A percentile compares a stretch with the other conserved stretches of the same genome.
Conservation (phyloP, 2,797 vertebrate genomes). For the Lycodopsis pacificus region DNA sequence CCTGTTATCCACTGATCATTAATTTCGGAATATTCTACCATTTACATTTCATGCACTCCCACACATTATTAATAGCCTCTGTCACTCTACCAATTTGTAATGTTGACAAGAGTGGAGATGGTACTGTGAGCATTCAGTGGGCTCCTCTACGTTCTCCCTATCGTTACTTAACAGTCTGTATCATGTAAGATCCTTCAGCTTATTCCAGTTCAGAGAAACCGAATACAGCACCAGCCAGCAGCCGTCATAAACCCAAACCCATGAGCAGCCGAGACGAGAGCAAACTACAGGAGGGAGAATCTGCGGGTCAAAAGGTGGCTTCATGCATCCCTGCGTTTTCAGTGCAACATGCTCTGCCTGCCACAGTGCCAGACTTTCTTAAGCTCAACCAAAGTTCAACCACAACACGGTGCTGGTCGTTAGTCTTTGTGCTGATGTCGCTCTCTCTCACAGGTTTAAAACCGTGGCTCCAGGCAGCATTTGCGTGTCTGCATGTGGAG, state of each 20-base stretch:
- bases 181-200: slow-evolving; percentile 4
- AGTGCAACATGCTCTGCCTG: slow-evolving; percentile 11
- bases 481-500: slow-evolving; percentile 26
- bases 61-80: not conserved
- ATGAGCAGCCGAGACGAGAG: slow-evolving; percentile 17
- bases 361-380: slow-evolving; percentile 3
- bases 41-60: not conserved
- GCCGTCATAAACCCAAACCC: slow-evolving; percentile 7
- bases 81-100: not conserved
- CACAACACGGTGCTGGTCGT: slow-evolving; percentile 5
- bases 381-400: slow-evolving; percentile 32
- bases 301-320: slow-evolving; percentile 35
- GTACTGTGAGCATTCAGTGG: not conserved
- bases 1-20: not conserved
- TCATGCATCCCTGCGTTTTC: slow-evolving; percentile 15
- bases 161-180: not conserved
- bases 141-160: not conserved
- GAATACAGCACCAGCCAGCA: slow-evolving; percentile 13
- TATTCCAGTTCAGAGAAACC: slow-evolving; percentile 9
- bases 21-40: not conserved
- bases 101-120: not conserved
- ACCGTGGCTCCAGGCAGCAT: slow-evolving; percentile 20
- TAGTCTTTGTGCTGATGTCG: slow-evolving; percentile 14
- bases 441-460: slow-evolving; percentile 6
- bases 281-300: not conserved